phyloP scores from a whole-genome alignment of 1,140 invertebrate species.

The Argopecten irradians region DNA sequence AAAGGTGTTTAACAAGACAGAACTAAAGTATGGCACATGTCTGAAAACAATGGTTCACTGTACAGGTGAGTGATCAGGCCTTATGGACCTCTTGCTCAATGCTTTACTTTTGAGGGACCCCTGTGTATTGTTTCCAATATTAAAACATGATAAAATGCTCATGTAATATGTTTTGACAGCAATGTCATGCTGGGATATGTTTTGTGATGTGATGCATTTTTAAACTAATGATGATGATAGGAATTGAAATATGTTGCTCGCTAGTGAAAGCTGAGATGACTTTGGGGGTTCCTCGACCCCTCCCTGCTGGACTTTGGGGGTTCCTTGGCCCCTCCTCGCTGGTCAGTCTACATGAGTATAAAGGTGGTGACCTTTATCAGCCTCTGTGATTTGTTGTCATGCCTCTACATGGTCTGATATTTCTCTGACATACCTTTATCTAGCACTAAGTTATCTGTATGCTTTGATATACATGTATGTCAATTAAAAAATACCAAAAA shows the following conservation, averaged over 20 bases:
- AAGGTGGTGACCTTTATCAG: neutral
- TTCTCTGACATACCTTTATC: neutral
- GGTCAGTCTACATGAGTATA: neutral
- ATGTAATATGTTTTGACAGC: neutral
- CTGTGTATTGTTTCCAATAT: neutral
- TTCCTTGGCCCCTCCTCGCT: neutral
- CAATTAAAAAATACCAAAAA: neutral
- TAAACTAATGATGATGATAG: too few species aligned
- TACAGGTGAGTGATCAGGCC: neutral
- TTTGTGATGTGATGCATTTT: too few species aligned
- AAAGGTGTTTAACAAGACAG: too few species aligned
- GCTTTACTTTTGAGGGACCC: neutral
- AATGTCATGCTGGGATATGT: neutral
- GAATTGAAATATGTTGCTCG: too few species aligned
- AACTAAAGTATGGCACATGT: too few species aligned
- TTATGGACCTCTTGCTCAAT: neutral
- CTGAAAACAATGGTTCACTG: too few species aligned
- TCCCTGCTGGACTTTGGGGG: neutral
- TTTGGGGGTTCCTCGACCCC: neutral
- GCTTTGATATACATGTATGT: conserved; percentile 4
- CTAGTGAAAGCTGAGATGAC: neutral
- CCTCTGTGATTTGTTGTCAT: neutral
- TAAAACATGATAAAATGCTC: neutral
- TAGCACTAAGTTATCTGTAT: neutral
- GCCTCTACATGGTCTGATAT: neutral